Evolutionary conservation across 2,797 vertebrate genomes (phyloP), one percentile per base, ranked within the genome.

Genomic region (Fratercula arctica): DNA sequence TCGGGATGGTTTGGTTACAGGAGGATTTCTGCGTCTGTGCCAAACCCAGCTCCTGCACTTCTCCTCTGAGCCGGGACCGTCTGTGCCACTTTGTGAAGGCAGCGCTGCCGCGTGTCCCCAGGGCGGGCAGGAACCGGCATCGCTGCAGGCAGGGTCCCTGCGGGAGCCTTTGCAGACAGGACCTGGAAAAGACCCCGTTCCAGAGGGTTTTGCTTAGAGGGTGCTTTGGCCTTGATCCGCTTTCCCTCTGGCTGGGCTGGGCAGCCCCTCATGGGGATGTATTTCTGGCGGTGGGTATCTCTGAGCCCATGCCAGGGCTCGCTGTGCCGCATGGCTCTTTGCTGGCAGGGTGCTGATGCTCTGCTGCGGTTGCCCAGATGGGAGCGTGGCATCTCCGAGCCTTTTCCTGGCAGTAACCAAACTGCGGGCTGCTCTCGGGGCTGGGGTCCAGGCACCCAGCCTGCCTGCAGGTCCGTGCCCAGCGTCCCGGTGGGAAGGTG

Each of bases 161-260:
- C 4, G 0, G 63, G 25, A 83, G 11, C 67, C 41, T 67, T n/a
- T 12, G 1, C 3, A 18, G 72, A 13, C 11, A 28, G 28, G 19
- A 31, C 20, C 29, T 45, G 72, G 37, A 33, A 11, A 43, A 53
- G 15, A 67, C 25, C 35, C 3, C 3, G 10, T 3, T 37, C 41
- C 17, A 2, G 2, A 37, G n/a, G 0, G 7, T 37, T 90, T 54
- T 5, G 0, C 21, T 72, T 4, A 0, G 3, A 3, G 10, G 51
- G 12, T 50, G 15, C 53, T 82, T 74, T 6, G 60, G 28, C 25
- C 18, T 20, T 20, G 60, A 11, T 51, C 60, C 2, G 1, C 35
- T 89, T 25, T 45, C 21, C 28, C 35, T 45, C 8, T 6, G 53
- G 23, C 67, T 48, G 78, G 15, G 45, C 66, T 37, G 66, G 39